Evolutionary conservation across 2,888 invertebrate species (phyloP).

Genomic region (Seladonia tumulorum): DNA sequence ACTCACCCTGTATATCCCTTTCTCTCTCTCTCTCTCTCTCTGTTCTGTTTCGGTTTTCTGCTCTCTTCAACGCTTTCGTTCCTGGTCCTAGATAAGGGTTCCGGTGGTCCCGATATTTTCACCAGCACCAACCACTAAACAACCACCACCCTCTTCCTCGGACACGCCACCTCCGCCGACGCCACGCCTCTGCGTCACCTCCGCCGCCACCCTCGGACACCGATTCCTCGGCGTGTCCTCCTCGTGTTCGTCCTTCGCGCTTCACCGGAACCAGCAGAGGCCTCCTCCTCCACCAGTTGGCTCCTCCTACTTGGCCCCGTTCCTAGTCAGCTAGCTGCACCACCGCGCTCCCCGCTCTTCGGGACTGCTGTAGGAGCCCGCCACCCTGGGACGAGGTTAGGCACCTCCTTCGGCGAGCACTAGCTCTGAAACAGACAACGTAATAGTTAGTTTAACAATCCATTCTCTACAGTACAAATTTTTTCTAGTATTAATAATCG

Average conservation of each 20-base stretch:
- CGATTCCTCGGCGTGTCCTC: constrained; percentile 45
- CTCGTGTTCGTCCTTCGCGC: constrained; percentile 18
- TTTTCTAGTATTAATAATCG: neutral
- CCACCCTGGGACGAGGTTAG: constrained; percentile 53
- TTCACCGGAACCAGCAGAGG: neutral
- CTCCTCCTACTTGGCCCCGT: constrained; percentile 3
- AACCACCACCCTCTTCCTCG: constrained; percentile 8
- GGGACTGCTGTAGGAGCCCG: constrained; percentile 21
- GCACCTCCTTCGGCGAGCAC: constrained; percentile 19
- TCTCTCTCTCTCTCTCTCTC: neutral
- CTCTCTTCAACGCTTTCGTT: neutral
- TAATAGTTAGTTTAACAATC: neutral
- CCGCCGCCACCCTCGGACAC: constrained; percentile 53
- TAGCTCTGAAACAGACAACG: constrained; percentile 48
- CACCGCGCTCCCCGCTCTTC: constrained; percentile 35
- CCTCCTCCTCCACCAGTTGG: constrained; percentile 10
- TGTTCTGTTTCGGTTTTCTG: neutral
- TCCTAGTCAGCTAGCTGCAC: constrained; percentile 28
- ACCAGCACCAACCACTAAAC: constrained; percentile 8
- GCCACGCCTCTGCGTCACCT: constrained; percentile 34
- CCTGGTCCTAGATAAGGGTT: neutral
- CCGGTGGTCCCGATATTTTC: neutral
- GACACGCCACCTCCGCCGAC: constrained; percentile 36
- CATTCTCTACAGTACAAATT: neutral
- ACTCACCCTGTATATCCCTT: constrained; percentile 8